A percentile compares a stretch with the other conserved stretches of the same genome.
These are phyloP conservation scores for Helicoverpa armigera DNA, from an alignment of 1,140 invertebrate species.

Conservation along the genomic window DNA sequence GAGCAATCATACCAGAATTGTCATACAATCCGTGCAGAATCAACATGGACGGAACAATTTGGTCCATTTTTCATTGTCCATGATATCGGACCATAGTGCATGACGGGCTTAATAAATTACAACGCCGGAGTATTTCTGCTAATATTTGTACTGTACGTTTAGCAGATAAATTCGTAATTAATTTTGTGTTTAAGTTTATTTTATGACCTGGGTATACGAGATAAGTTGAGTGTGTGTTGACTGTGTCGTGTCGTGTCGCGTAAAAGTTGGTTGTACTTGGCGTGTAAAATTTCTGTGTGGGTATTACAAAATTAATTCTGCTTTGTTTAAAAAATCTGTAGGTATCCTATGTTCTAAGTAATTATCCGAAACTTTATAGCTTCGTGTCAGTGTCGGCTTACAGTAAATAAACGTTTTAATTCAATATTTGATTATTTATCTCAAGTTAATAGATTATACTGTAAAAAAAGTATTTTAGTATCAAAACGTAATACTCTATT, in stretches of 20 bases:
- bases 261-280: background rate
- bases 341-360: too few species aligned
- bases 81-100: constrained; percentile 10
- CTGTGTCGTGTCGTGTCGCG: background rate
- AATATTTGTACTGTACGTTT: constrained; percentile 42
- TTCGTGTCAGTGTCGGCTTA: too few species aligned
- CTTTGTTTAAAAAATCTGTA: too few species aligned
- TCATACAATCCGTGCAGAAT: constrained; percentile 4
- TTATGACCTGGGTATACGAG: constrained; percentile 12
- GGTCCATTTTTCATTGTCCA: constrained; percentile 29
- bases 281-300: background rate
- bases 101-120: constrained; percentile 45
- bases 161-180: constrained; percentile 36
- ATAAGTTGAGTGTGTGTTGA: constrained; percentile 11
- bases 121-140: constrained; percentile 1
- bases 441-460: too few species aligned
- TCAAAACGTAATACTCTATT: too few species aligned
- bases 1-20: background rate
- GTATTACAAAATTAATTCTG: background rate
- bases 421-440: too few species aligned
- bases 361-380: too few species aligned
- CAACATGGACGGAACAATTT: background rate
- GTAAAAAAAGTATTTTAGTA: too few species aligned
- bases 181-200: constrained; percentile 18
- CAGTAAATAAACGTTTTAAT: too few species aligned